These are phyloP conservation scores for Anoplolepis gracilipes DNA, from an alignment of 1,140 invertebrate genomes.

Conservation along the genomic window DNA sequence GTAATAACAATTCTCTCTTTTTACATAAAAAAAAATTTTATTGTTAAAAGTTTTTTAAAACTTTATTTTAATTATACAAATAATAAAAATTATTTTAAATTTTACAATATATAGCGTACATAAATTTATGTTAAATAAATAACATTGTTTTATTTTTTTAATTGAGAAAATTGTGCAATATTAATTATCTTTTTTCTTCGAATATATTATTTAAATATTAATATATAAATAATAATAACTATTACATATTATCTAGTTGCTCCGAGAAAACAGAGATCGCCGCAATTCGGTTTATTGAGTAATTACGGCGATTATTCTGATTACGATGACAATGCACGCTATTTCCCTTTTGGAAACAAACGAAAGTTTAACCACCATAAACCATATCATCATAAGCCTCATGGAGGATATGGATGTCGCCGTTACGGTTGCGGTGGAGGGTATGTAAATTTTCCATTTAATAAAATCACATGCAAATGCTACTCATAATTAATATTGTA, in stretches of 20 bases:
- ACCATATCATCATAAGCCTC: conserved; percentile 16
- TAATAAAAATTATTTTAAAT: neutral
- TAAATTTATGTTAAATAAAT: too few species aligned
- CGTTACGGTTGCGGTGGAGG: conserved; percentile 67
- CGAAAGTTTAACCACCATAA: conserved; percentile 24
- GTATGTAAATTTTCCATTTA: conserved; percentile 15
- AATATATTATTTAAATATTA: neutral
- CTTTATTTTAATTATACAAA: neutral
- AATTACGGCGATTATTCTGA: conserved; percentile 50
- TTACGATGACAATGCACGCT: neutral
- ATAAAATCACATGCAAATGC: neutral
- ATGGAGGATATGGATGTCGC: conserved; percentile 68
- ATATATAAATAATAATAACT: neutral
- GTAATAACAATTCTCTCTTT: too few species aligned
- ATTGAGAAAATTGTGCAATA: neutral
- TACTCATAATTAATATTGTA: neutral
- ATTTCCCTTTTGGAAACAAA: conserved; percentile 32
- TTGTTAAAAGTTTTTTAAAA: neutral
- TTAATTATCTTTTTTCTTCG: neutral
- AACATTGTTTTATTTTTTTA: neutral
- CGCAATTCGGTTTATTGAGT: conserved; percentile 58
- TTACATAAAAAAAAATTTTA: neutral
- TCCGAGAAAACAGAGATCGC: conserved; percentile 65
- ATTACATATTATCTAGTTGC: neutral
- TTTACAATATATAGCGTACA: neutral